Base-by-base conservation (phyloP, 2,888 invertebrate species). In the Empis livida region DNA sequence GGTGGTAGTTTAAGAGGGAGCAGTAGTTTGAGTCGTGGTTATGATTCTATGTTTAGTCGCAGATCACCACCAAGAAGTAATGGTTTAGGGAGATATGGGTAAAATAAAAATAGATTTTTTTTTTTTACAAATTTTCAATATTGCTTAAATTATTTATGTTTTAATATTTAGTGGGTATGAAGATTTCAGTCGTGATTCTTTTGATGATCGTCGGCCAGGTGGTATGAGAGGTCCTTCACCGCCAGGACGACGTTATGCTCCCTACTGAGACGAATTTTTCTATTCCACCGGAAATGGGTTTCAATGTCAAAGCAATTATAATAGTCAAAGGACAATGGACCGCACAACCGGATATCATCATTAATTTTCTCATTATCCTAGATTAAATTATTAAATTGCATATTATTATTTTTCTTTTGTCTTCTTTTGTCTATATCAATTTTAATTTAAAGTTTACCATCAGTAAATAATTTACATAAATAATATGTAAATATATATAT, bases 121-220 rank as follows among this genome's bases (percentile, higher is more conserved):
- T 27, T 11, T 39, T n/a, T 10, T 16, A 38, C 15, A 8, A 31
- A 10, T n/a, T 5, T 31, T 30, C 16, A 35, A 44, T 40, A 31
- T 45, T 38, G 38, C 15, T 16, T 23, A 16, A 27, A 32, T 11
- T 17, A n/a, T n/a, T 38, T 10, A 13, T 17, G n/a, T 17, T 32
- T 39, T 13, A 42, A 15, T 45, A 32, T 58, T 45, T 74, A 79
- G 83, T 61, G 82, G 86, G 75, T 88, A 86, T 70, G 88, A 89
- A 72, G 88, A 88, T 71, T 89, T 88, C 68, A 88, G 87, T 71
- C 77, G 88, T 57, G 88, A 89, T 72, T 83, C 86, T 43, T 89
- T 88, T 71, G 88, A 89, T 71, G 88, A 89, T 62, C 80, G 88
- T 70, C 81, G 70, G 58, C 63, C 68, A n/a, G 61, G 66, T 15